phyloP scores from a whole-genome alignment of 2,888 invertebrate genomes.

The Orthosia gothica region DNA sequence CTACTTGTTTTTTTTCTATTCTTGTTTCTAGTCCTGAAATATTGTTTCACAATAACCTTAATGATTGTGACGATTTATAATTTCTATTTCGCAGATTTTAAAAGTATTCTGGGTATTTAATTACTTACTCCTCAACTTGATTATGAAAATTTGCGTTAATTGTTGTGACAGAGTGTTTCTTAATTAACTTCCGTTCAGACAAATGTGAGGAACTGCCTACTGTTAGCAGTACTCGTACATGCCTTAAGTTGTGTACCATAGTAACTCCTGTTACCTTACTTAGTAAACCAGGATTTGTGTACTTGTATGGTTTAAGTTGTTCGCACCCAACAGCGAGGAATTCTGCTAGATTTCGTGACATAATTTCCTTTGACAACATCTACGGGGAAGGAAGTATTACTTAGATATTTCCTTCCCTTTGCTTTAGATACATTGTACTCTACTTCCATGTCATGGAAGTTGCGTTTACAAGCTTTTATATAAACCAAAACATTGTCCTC shows the following conservation, averaged over 20 bases:
- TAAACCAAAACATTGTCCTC: not conserved
- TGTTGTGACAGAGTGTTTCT: not conserved
- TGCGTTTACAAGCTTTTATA: not conserved
- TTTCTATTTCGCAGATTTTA: not conserved
- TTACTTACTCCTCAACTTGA: not conserved
- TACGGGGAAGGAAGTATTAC: not conserved
- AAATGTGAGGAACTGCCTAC: not conserved
- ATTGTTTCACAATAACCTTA: not conserved
- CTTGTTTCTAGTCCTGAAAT: not conserved
- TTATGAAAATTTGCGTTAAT: not conserved
- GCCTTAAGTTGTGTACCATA: no score
- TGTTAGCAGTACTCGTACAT: not conserved
- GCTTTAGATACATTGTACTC: no score
- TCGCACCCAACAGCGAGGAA: not conserved
- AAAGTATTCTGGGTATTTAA: slow-evolving; percentile 8
- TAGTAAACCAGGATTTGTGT: not conserved
- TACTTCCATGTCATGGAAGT: no score
- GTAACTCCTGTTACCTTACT: not conserved
- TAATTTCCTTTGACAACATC: not conserved
- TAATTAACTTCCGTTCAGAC: not conserved
- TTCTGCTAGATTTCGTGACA: not conserved
- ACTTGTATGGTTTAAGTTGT: not conserved
- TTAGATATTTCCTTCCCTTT: no score
- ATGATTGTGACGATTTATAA: not conserved
- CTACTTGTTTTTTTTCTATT: not conserved